Evolutionary conservation across 1,140 invertebrate genomes (phyloP).

Genomic region (Cyclina sinensis): DNA sequence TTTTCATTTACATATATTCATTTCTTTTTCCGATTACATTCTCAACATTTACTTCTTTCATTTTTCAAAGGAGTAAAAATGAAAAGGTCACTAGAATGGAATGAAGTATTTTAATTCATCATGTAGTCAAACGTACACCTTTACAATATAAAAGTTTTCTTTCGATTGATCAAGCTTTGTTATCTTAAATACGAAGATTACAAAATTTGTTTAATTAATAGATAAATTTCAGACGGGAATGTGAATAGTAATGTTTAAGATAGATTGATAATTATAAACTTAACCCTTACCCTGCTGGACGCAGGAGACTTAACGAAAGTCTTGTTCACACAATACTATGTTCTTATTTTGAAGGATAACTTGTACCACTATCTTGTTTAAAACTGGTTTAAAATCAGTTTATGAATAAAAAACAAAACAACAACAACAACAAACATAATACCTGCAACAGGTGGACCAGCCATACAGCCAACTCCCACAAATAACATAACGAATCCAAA

Average conservation of each 20-base stretch:
- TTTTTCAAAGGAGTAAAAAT: not conserved
- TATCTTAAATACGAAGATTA: too few species aligned
- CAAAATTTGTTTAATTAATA: too few species aligned
- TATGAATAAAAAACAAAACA: not conserved
- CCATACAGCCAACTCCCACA: not conserved
- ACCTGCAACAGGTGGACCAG: not conserved
- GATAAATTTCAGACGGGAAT: too few species aligned
- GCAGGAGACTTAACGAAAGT: not conserved
- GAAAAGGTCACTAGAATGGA: not conserved
- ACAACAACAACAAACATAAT: not conserved
- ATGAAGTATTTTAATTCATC: too few species aligned
- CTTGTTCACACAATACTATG: not conserved
- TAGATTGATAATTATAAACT: too few species aligned
- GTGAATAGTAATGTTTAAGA: too few species aligned
- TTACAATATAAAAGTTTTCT: too few species aligned
- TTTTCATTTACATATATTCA: not conserved
- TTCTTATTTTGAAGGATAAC: not conserved
- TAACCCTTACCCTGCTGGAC: too few species aligned
- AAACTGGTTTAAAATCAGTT: not conserved
- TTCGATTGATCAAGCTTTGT: too few species aligned
- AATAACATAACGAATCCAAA: not conserved
- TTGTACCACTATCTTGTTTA: not conserved
- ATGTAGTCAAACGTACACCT: too few species aligned
- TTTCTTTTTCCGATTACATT: not conserved
- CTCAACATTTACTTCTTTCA: not conserved